Conservation (phyloP, 2,797 vertebrate genomes). For the Euphonia xanthogaster region DNA sequence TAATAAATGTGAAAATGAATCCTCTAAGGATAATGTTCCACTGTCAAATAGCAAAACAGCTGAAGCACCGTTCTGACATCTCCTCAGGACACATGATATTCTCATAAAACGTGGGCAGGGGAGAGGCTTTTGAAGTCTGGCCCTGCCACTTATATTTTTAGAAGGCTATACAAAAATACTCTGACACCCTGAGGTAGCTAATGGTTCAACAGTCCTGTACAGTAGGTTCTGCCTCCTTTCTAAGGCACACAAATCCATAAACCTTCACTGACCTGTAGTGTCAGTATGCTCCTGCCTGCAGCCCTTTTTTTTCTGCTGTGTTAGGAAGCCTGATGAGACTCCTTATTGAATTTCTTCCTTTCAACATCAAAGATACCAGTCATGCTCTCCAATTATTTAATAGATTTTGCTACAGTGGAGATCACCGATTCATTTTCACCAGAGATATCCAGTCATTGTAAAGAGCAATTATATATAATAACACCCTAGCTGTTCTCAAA, state of each 20-base stretch:
- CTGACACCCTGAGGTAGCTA: conserved; percentile 58
- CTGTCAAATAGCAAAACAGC: conserved; percentile 21
- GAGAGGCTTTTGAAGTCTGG: conserved; percentile 51
- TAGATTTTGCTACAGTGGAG: conserved; percentile 68
- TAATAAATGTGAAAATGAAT: conserved; percentile 52
- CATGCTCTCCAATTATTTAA: conserved; percentile 74
- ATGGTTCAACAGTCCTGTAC: conserved; percentile 55
- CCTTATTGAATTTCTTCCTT: conserved; percentile 73
- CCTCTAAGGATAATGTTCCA: conserved; percentile 14
- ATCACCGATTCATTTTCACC: conserved; percentile 68
- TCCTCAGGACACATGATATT: conserved; percentile 26
- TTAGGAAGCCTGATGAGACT: conserved; percentile 66
- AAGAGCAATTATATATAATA: conserved; percentile 73
- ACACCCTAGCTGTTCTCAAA: conserved; percentile 62
- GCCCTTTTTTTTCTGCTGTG: conserved; percentile 55
- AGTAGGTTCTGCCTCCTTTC: conserved; percentile 46
- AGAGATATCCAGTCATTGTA: conserved; percentile 63
- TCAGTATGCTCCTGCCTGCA: conserved; percentile 55
- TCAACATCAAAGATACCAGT: conserved; percentile 67
- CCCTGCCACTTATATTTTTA: conserved; percentile 65
- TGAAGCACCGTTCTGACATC: conserved; percentile 10
- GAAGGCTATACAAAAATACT: conserved; percentile 55
- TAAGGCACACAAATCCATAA: conserved; percentile 43
- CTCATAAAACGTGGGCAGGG: conserved; percentile 4
- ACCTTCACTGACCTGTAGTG: conserved; percentile 61